Evolutionary conservation across 2,797 vertebrate genomes (phyloP).

Genomic region (Saxicola maurus): DNA sequence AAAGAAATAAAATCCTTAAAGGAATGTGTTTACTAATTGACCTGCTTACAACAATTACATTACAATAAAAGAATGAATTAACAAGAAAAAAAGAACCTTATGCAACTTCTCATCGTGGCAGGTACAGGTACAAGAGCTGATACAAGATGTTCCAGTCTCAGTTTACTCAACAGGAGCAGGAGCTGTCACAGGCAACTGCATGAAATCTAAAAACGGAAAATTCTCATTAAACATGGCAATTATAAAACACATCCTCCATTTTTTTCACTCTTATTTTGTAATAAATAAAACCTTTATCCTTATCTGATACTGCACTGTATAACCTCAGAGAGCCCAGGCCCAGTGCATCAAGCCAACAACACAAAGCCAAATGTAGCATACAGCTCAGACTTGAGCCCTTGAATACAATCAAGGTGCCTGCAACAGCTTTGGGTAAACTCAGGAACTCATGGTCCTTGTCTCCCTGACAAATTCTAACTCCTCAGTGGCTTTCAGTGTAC

Average conservation of each 20-base stretch:
- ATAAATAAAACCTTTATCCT: background rate
- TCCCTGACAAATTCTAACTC: background rate
- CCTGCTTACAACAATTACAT: slow-evolving; percentile 15
- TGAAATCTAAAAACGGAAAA: slow-evolving; percentile 35
- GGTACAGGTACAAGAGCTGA: background rate
- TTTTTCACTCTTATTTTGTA: background rate
- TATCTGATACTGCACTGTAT: background rate
- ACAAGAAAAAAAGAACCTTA: slow-evolving; percentile 55
- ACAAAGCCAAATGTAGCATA: background rate
- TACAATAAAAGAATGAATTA: slow-evolving; percentile 18
- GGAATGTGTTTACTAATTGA: slow-evolving; percentile 45
- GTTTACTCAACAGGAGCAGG: slow-evolving; percentile 2
- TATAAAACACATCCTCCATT: background rate
- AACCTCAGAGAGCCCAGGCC: background rate
- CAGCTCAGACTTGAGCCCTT: rapidly evolving
- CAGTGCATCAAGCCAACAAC: background rate
- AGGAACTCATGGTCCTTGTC: background rate
- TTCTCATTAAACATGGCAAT: background rate
- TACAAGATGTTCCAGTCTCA: background rate
- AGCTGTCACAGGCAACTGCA: background rate
- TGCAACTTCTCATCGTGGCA: slow-evolving; percentile 49
- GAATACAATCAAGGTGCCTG: background rate
- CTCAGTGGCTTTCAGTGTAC: background rate
- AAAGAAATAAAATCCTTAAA: background rate
- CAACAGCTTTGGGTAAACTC: background rate